Percentiles rank a stretch among this genome's conserved stretches.
Evolutionary conservation across 2,797 vertebrate genomes (phyloP).

Genomic region (Ataeniobius toweri): DNA sequence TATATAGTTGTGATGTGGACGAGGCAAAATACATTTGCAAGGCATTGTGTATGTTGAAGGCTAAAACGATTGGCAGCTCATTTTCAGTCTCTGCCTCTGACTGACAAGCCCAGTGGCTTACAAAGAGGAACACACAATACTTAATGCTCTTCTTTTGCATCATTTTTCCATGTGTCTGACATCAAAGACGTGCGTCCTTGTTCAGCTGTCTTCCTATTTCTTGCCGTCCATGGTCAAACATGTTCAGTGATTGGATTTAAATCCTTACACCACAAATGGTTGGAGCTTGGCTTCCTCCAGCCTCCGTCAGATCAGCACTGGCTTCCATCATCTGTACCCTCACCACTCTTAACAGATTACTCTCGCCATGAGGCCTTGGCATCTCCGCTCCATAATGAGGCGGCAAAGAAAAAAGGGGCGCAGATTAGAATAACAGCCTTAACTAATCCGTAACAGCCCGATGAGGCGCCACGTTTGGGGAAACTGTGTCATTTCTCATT

Average conservation of each 20-base stretch:
- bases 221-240: conserved; percentile 43
- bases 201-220: conserved; percentile 46
- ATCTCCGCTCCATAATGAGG: conserved; percentile 68
- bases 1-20: neutral
- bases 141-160: conserved; percentile 48
- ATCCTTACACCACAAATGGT: conserved; percentile 54
- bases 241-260: conserved; percentile 65
- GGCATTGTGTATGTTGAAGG: conserved; percentile 2
- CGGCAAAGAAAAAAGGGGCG: conserved; percentile 64
- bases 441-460: conserved; percentile 75
- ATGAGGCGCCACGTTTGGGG: conserved; percentile 66
- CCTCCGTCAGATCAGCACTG: conserved; percentile 41
- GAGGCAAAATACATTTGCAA: neutral
- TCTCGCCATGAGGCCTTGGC: conserved; percentile 68
- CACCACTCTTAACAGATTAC: conserved; percentile 39
- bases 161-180: conserved; percentile 50
- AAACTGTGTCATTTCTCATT: conserved; percentile 72
- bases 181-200: conserved; percentile 46
- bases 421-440: conserved; percentile 80
- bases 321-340: conserved; percentile 46
- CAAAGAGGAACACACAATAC: conserved; percentile 9
- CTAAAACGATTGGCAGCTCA: conserved; percentile 19
- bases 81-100: conserved; percentile 6
- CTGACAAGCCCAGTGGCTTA: conserved; percentile 10
- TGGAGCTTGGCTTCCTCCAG: conserved; percentile 38